These are phyloP conservation scores for Tolmerus cingulatus DNA, from an alignment of 2,888 invertebrate genomes.

Conservation along the genomic window DNA sequence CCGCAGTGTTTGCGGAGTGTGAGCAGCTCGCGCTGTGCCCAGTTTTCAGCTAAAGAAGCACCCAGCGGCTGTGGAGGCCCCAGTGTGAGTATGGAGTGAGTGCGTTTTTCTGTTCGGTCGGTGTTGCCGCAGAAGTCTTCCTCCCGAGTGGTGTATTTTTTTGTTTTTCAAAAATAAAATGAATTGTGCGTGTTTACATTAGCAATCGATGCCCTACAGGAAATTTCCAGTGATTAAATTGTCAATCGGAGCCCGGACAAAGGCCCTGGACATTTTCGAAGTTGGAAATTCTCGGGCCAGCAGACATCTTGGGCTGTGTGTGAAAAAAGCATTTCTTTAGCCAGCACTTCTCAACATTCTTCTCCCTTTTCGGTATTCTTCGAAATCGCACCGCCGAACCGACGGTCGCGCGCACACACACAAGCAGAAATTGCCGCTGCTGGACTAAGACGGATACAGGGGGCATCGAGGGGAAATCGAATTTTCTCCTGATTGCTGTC, in stretches of 20 bases:
- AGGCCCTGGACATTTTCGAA: slow-evolving; percentile 8
- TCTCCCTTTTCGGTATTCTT: slow-evolving; percentile 24
- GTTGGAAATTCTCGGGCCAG: neutral
- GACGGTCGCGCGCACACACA: neutral
- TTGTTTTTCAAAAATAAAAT: neutral
- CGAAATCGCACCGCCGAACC: neutral
- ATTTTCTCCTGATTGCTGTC: slow-evolving; percentile 14
- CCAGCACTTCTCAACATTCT: slow-evolving; percentile 26
- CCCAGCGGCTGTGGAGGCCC: neutral
- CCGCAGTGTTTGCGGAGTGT: slow-evolving; percentile 21
- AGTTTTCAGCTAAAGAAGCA: neutral
- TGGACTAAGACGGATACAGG: neutral
- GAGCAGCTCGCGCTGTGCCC: neutral
- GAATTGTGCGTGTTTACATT: slow-evolving; percentile 15
- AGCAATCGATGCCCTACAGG: neutral
- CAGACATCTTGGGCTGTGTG: slow-evolving; percentile 41
- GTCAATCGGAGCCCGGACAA: neutral
- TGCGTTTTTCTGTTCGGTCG: neutral
- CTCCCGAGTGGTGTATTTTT: neutral
- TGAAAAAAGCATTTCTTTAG: slow-evolving; percentile 15
- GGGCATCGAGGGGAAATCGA: neutral
- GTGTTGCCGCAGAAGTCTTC: neutral
- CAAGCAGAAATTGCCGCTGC: neutral
- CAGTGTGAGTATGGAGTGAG: neutral
- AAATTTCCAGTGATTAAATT: neutral